Evolutionary conservation across 1,140 invertebrate species (phyloP).

Genomic region (Globodera ellingtonae): DNA sequence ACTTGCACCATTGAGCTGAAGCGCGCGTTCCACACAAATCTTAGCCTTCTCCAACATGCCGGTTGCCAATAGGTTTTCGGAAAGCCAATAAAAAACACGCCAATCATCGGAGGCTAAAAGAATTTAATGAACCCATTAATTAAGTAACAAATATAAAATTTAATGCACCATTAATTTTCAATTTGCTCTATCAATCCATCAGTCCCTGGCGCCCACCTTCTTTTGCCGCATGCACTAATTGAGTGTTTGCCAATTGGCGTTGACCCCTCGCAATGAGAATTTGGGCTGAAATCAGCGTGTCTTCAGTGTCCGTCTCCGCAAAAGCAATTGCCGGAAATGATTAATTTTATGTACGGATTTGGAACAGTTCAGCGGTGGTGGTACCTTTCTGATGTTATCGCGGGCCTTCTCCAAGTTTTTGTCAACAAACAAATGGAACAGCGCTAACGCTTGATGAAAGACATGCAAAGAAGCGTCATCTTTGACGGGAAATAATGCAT

Average conservation of each 20-base stretch:
- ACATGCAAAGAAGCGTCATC: not conserved
- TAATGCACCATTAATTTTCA: too few relatives aligned
- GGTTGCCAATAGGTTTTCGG: constrained; percentile 32
- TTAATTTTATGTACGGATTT: not conserved
- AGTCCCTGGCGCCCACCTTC: not conserved
- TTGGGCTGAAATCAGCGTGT: constrained; percentile 18
- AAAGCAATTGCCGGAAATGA: constrained; percentile 8
- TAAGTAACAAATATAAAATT: not conserved
- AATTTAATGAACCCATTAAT: not conserved
- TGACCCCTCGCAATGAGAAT: constrained; percentile 19
- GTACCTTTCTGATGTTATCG: not conserved
- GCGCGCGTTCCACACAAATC: constrained; percentile 38
- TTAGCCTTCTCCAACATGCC: constrained; percentile 35
- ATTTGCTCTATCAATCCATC: not conserved
- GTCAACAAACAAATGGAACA: constrained; percentile 17
- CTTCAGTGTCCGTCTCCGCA: constrained; percentile 6
- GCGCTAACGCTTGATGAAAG: not conserved
- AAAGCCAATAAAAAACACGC: constrained; percentile 30
- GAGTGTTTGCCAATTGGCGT: constrained; percentile 35
- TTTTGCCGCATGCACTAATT: constrained; percentile 38
- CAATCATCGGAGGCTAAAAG: not conserved
- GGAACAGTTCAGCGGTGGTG: not conserved
- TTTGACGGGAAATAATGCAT: not conserved
- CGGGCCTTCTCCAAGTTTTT: constrained; percentile 8
- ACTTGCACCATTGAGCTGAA: constrained; percentile 24